These are phyloP conservation scores for Tetragnatha montana DNA, from an alignment of 2,888 invertebrate species.

Conservation along the genomic window DNA sequence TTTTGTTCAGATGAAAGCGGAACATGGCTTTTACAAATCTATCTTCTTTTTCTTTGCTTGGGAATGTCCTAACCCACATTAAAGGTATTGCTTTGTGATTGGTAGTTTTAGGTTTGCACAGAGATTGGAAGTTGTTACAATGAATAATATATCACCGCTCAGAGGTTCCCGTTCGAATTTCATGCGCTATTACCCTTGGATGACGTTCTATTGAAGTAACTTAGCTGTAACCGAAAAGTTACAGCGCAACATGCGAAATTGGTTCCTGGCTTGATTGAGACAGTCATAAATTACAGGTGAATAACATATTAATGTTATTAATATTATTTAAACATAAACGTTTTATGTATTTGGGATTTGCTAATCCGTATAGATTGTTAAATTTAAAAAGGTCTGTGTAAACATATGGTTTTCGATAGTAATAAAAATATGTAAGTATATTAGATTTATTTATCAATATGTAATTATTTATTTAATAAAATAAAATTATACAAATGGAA, in stretches of 20 bases:
- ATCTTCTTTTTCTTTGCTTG: not conserved
- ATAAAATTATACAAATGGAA: too few relatives aligned
- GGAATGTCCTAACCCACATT: not conserved
- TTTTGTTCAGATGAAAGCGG: not conserved
- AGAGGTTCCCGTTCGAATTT: not conserved
- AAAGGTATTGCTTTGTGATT: constrained; percentile 3
- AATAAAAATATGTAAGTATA: too few relatives aligned
- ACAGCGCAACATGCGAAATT: too few relatives aligned
- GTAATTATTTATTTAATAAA: too few relatives aligned
- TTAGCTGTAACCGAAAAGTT: too few relatives aligned
- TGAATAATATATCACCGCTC: constrained; percentile 14
- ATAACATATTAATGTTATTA: not conserved
- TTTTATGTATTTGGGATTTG: not conserved
- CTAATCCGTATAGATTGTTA: not conserved
- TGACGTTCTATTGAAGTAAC: not conserved
- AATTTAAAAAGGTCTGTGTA: not conserved
- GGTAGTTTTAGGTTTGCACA: not conserved
- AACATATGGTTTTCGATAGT: too few relatives aligned
- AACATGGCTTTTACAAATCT: not conserved
- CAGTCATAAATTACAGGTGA: not conserved
- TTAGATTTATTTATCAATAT: too few relatives aligned
- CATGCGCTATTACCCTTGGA: not conserved
- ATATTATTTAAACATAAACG: not conserved
- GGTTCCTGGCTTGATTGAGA: not conserved
- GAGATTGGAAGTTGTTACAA: not conserved